These are phyloP conservation scores for Kuschelorhynchus macadamiae DNA, from an alignment of 2,888 invertebrate genomes.

Conservation along the genomic window DNA sequence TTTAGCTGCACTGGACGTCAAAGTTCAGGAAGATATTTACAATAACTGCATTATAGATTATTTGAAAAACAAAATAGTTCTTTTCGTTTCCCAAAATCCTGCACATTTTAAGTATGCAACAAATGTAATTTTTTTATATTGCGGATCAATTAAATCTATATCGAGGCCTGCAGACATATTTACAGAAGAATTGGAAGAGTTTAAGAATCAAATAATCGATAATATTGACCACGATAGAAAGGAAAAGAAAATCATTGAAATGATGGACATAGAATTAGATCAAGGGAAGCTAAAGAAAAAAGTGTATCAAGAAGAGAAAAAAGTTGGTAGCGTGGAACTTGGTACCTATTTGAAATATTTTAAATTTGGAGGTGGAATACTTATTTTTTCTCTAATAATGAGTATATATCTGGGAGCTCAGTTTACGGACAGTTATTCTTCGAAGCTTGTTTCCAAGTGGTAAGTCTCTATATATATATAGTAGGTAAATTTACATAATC, in stretches of 20 bases:
- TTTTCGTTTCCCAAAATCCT: conserved; percentile 82
- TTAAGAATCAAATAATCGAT: conserved; percentile 57
- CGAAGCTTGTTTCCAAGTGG: conserved; percentile 58
- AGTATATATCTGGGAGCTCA: conserved; percentile 54
- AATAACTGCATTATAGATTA: conserved; percentile 79
- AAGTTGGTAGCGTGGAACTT: conserved; percentile 55
- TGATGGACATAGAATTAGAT: conserved; percentile 46
- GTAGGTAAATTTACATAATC: too few species aligned
- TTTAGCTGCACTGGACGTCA: conserved; percentile 88
- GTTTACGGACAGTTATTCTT: conserved; percentile 56
- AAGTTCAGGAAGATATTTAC: conserved; percentile 86
- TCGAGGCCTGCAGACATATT: conserved; percentile 78
- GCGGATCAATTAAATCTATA: conserved; percentile 72
- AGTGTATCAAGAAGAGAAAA: conserved; percentile 58
- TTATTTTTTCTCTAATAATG: conserved; percentile 52
- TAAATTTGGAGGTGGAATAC: conserved; percentile 55
- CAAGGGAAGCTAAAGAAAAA: conserved; percentile 48
- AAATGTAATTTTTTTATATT: conserved; percentile 59
- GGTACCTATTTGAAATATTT: conserved; percentile 58
- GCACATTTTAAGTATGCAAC: conserved; percentile 72
- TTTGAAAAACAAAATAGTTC: conserved; percentile 76
- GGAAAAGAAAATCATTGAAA: conserved; percentile 45
- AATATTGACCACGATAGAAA: conserved; percentile 21
- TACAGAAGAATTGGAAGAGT: conserved; percentile 75
- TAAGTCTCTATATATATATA: conserved; percentile 38